Percentiles rank a stretch among this genome's conserved stretches.
These are phyloP conservation scores for Pseudomyrmex cubaensis DNA, from an alignment of 1,140 invertebrate species.

Conservation along the genomic window DNA sequence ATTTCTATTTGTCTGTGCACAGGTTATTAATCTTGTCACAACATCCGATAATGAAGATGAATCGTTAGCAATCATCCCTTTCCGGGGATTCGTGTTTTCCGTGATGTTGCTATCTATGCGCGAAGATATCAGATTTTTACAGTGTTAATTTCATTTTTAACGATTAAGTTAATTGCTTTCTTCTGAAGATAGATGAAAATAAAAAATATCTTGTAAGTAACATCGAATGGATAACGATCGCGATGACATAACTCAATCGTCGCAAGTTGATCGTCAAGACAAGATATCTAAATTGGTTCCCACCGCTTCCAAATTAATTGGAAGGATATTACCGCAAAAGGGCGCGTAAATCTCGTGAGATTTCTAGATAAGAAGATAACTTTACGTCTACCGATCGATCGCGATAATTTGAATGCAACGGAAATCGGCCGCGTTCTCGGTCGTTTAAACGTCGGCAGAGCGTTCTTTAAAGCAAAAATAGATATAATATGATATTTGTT, in stretches of 20 bases:
- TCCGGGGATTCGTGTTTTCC: neutral
- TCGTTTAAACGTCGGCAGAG: no score
- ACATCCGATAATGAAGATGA: conserved; percentile 16
- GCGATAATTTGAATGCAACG: conserved; percentile 75
- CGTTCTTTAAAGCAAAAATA: neutral
- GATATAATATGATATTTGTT: conserved; percentile 9
- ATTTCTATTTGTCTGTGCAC: neutral
- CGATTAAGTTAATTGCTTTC: conserved; percentile 66
- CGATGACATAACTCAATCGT: conserved; percentile 71
- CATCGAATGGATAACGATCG: conserved; percentile 73
- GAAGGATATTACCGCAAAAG: conserved; percentile 56
- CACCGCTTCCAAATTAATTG: conserved; percentile 76
- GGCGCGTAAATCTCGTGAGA: conserved; percentile 72
- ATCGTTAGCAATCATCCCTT: neutral
- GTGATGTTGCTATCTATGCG: no score
- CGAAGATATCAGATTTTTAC: neutral
- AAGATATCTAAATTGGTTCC: conserved; percentile 56
- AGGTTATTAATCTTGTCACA: neutral
- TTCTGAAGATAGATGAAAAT: conserved; percentile 65
- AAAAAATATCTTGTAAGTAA: conserved; percentile 60
- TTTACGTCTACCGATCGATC: conserved; percentile 78
- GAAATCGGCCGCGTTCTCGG: conserved; percentile 59
- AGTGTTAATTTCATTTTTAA: conserved; percentile 67
- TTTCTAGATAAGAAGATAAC: conserved; percentile 78
- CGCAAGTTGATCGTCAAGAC: conserved; percentile 64